phyloP scores from a whole-genome alignment of 1,140 invertebrate genomes.

The Lepidotrigona ventralis region DNA sequence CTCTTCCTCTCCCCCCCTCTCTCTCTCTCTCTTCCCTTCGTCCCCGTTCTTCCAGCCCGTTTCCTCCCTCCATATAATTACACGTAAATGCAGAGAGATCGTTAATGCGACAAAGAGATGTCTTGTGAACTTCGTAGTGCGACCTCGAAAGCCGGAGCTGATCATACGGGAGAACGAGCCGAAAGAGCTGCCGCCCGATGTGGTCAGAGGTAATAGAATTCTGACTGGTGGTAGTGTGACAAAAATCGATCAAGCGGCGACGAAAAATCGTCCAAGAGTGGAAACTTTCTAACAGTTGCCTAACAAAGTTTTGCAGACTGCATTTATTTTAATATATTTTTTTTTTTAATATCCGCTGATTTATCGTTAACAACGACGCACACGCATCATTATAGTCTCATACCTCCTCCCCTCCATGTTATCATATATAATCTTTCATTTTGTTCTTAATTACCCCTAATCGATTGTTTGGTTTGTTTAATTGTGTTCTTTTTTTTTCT shows the following conservation, averaged over 20 bases:
- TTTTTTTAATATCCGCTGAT: background rate
- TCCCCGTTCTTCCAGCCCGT: background rate
- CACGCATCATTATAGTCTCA: background rate
- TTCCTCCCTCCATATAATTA: conserved; percentile 39
- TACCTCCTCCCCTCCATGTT: background rate
- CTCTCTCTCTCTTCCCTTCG: too few relatives aligned
- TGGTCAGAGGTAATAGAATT: conserved; percentile 88
- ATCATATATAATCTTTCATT: background rate
- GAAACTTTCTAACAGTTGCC: conserved; percentile 10
- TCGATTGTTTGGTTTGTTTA: background rate
- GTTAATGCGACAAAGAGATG: conserved; percentile 66
- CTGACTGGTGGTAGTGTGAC: conserved; percentile 47
- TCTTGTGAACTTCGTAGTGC: conserved; percentile 79
- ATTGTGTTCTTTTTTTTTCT: background rate
- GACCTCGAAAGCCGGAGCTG: conserved; percentile 89
- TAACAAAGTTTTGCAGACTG: conserved; percentile 34
- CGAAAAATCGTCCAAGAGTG: background rate
- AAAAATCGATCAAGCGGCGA: background rate
- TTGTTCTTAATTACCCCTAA: background rate
- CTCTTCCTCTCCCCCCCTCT: background rate
- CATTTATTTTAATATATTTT: background rate
- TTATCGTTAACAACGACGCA: conserved; percentile 1
- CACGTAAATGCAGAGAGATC: conserved; percentile 47
- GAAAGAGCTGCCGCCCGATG: conserved; percentile 92
- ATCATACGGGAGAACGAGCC: conserved; percentile 96